phyloP scores from a whole-genome alignment of 1,140 invertebrate species.

The Maconellicoccus hirsutus region DNA sequence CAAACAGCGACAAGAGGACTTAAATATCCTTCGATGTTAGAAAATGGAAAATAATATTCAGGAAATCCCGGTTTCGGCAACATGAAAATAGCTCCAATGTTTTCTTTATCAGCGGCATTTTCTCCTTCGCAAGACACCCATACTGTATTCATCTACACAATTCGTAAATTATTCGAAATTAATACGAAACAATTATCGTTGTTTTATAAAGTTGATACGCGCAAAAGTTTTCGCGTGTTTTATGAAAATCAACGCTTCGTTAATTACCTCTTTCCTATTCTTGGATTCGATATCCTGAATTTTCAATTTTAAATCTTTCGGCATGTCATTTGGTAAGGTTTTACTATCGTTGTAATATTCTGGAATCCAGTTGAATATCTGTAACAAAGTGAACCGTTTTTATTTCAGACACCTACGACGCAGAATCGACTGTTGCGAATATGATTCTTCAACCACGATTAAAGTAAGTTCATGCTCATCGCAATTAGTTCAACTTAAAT shows the following conservation, averaged over 20 bases:
- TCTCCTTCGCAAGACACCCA: constrained; percentile 46
- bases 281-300: constrained; percentile 29
- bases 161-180: too few relatives aligned
- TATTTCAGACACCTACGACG: background rate
- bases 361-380: constrained; percentile 41
- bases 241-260: too few relatives aligned
- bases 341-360: constrained; percentile 36
- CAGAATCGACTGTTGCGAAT: background rate
- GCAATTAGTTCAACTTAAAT: background rate
- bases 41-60: constrained; percentile 36
- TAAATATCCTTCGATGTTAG: constrained; percentile 40
- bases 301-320: constrained; percentile 34
- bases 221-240: too few relatives aligned
- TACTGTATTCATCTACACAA: constrained; percentile 35
- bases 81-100: constrained; percentile 41
- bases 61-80: constrained; percentile 37
- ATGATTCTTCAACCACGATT: background rate
- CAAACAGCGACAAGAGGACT: constrained; percentile 46
- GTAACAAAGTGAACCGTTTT: constrained; percentile 25
- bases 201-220: too few relatives aligned
- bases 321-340: constrained; percentile 36
- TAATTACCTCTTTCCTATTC: background rate
- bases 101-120: constrained; percentile 43
- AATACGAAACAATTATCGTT: too few relatives aligned
- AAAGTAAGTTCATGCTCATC: constrained; percentile 1